These are phyloP conservation scores for Cricetomys ansorgei DNA, from an alignment of 2,113 vertebrate genomes.

Conservation along the genomic window DNA sequence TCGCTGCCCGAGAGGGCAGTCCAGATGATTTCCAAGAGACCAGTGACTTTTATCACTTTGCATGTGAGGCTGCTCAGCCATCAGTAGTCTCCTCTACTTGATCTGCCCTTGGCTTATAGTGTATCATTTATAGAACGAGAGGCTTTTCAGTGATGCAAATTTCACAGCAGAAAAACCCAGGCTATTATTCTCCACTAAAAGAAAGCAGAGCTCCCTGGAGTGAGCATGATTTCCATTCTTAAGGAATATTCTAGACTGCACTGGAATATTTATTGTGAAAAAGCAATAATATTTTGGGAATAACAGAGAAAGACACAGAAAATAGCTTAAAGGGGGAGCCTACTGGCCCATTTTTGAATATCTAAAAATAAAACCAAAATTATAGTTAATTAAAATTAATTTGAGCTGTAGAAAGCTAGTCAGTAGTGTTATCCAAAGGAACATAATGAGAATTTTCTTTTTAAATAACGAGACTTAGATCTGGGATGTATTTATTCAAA, in stretches of 20 bases:
- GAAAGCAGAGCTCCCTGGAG: neutral
- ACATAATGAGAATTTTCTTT: slow-evolving; percentile 49
- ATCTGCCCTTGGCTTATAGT: slow-evolving; percentile 1
- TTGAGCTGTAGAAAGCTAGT: neutral
- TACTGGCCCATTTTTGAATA: neutral
- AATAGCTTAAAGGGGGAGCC: neutral
- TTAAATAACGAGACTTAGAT: neutral
- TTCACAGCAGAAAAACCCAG: slow-evolving; percentile 8
- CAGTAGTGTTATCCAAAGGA: slow-evolving; percentile 6
- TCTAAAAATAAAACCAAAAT: slow-evolving; percentile 26
- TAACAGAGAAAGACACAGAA: slow-evolving; percentile 1
- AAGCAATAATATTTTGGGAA: slow-evolving; percentile 22
- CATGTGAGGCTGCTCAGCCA: neutral
- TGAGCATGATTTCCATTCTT: neutral
- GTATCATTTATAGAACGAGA: neutral
- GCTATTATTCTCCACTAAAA: neutral
- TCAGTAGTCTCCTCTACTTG: neutral
- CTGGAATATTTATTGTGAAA: slow-evolving; percentile 13
- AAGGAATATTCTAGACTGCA: neutral
- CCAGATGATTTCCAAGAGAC: neutral
- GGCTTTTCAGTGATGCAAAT: slow-evolving; percentile 4
- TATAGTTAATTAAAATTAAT: slow-evolving; percentile 14
- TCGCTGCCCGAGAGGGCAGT: neutral
- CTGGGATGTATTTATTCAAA: slow-evolving; percentile 12
- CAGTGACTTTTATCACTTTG: neutral